Conservation (phyloP, 2,888 invertebrate species). For the Perizoma flavofasciatum region DNA sequence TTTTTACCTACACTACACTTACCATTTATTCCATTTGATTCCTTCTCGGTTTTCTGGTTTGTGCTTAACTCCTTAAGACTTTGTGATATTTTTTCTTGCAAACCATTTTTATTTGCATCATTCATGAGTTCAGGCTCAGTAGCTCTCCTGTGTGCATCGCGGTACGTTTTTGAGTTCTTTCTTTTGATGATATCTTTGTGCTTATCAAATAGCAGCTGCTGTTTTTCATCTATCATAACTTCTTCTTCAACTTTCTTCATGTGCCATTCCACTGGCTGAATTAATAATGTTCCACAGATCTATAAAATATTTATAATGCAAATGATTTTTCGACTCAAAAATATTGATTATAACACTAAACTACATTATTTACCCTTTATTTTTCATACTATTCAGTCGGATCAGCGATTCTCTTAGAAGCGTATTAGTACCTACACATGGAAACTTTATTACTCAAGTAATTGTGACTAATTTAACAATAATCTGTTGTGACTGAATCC, state of each 20-base stretch:
- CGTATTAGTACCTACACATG: no score
- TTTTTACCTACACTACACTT: slow-evolving; percentile 21
- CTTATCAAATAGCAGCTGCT: slow-evolving; percentile 61
- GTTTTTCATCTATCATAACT: slow-evolving; percentile 65
- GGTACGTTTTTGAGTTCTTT: slow-evolving; percentile 55
- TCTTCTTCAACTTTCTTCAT: slow-evolving; percentile 72
- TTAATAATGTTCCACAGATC: slow-evolving; percentile 83
- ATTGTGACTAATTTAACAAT: no score
- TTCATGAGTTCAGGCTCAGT: slow-evolving; percentile 43
- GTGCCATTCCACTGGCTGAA: slow-evolving; percentile 85
- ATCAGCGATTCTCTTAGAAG: no score
- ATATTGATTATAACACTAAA: no score
- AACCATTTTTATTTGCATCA: slow-evolving; percentile 40
- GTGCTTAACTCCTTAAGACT: slow-evolving; percentile 55
- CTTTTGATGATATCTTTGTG: slow-evolving; percentile 56
- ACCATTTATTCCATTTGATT: slow-evolving; percentile 54
- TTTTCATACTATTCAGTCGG: no score
- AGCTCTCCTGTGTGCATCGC: slow-evolving; percentile 43
- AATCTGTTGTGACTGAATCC: no score
- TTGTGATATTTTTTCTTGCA: slow-evolving; percentile 45
- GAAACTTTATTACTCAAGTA: no score
- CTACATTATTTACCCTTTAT: no score
- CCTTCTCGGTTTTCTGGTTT: slow-evolving; percentile 43
- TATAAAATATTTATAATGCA: slow-evolving; percentile 43
- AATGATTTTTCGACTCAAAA: no score